Base-by-base conservation (phyloP, 2,797 vertebrate genomes). In the Scyliorhinus canicula region DNA sequence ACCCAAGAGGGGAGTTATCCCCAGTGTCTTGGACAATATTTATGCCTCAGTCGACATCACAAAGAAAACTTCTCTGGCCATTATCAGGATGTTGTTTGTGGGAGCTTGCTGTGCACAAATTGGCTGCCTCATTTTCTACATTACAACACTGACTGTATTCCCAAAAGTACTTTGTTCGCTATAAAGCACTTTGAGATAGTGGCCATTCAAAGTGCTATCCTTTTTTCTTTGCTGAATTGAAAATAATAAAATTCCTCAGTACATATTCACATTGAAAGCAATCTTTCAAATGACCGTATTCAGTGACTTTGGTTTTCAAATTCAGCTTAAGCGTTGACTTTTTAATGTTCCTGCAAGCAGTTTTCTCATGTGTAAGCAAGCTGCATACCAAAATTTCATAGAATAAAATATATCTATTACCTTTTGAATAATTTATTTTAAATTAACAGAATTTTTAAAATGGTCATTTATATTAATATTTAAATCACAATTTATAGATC, bases 281-380 rank as follows among this genome's bases (percentile, higher is more conserved):
- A 74, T 74, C 86, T 95, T 26, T 95, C 71, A 79, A 55, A 95
- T 77, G 95, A 95, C 74, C 95, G 95, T 95, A 95, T 93, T 96
- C 96, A 96, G n/a, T 95, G 71, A 95, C 95, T 96, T 96, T 95
- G 95, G 44, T 95, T 96, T 96, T 93, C 95, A 88, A 95, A 28
- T 90, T 85, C 95, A 95, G 95, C 96, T 97, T 96, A 93, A 96
- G 95, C 96, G 95, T 90, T 95, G 93, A 84, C 95, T 96, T 96
- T 96, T 96, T 95, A 96, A 95, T 85, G 93, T 82, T 16, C 91
- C 95, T 63, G 86, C 95, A 93, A 95, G 84, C 95, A 95, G 96
- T 95, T 95, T 96, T 82, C 95, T 88, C 93, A 95, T 47, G 95
- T 96, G 95, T 95, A 96, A 96, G 95, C 96, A 96, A 96, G 96